Percentiles rank a stretch among this genome's conserved stretches.
These are phyloP conservation scores for Chanos chanos DNA, from an alignment of 2,797 vertebrate genomes.

Conservation along the genomic window DNA sequence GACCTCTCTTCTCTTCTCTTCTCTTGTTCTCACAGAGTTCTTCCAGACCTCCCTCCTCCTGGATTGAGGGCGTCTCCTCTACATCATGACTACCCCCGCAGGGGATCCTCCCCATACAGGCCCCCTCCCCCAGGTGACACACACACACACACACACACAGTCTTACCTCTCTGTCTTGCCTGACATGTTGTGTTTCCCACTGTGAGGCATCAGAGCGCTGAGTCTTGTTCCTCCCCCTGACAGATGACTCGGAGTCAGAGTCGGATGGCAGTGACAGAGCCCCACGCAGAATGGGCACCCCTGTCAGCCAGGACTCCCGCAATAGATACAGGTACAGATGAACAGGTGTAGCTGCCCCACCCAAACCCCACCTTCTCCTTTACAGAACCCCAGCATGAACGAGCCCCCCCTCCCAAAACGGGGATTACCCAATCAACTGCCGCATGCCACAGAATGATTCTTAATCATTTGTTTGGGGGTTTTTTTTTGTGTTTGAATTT, in stretches of 20 bases:
- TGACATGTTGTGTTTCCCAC: too few relatives aligned
- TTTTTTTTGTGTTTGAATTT: background rate
- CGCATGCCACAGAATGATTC: slow-evolving; percentile 1
- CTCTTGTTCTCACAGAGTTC: slow-evolving; percentile 53
- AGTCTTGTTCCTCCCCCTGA: background rate
- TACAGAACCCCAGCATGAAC: slow-evolving; percentile 22
- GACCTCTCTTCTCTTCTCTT: background rate
- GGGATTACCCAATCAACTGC: slow-evolving; percentile 53
- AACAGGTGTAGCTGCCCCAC: slow-evolving; percentile 44
- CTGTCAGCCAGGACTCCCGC: slow-evolving; percentile 66
- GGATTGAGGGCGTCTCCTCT: slow-evolving; percentile 55
- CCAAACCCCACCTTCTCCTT: slow-evolving; percentile 6
- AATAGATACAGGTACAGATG: slow-evolving; percentile 82
- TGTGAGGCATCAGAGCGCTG: too few relatives aligned
- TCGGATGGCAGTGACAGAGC: slow-evolving; percentile 60
- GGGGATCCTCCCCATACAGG: slow-evolving; percentile 65
- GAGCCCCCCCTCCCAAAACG: slow-evolving; percentile 42
- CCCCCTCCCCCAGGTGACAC: slow-evolving; percentile 60
- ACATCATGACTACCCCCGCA: slow-evolving; percentile 56
- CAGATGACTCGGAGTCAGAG: slow-evolving; percentile 67
- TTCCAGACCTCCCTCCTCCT: slow-evolving; percentile 61
- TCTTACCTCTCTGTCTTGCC: too few relatives aligned
- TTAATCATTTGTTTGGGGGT: slow-evolving; percentile 16
- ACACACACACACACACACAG: too few relatives aligned
- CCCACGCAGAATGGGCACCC: slow-evolving; percentile 62